Percentiles rank a stretch among this genome's conserved stretches.
Evolutionary conservation across 2,888 invertebrate species (phyloP).

Genomic region (Mesoligia furuncula): DNA sequence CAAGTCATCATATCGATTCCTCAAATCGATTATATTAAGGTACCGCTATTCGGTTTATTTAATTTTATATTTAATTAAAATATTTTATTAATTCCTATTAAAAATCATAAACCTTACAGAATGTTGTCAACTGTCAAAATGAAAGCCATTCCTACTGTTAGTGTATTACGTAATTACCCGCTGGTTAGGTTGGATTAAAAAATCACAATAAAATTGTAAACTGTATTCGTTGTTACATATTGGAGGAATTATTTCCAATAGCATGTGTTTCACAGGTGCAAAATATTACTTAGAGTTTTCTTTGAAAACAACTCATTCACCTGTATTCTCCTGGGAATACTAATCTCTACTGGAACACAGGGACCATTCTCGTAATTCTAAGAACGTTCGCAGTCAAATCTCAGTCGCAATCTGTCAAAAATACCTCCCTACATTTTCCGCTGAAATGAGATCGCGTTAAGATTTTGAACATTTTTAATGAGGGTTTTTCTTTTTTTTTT

Average conservation of each 20-base stretch:
- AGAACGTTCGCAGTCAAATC: neutral
- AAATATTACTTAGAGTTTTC: slow-evolving; percentile 22
- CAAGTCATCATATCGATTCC: too few relatives aligned
- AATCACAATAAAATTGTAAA: neutral
- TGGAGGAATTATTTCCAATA: neutral
- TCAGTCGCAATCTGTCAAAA: neutral
- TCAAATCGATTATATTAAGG: too few relatives aligned
- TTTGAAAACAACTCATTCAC: slow-evolving; percentile 16
- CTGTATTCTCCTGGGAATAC: neutral
- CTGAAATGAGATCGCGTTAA: neutral
- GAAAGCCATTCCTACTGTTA: too few relatives aligned
- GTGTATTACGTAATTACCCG: too few relatives aligned
- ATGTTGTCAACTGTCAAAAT: too few relatives aligned
- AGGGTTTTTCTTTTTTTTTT: too few relatives aligned
- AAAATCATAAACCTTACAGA: too few relatives aligned
- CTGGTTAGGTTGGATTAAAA: neutral
- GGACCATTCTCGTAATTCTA: neutral
- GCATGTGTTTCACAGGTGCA: neutral
- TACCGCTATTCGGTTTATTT: too few relatives aligned
- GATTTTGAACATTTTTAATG: neutral
- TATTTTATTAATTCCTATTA: too few relatives aligned
- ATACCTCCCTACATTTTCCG: neutral
- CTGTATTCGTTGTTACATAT: neutral
- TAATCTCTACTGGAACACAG: neutral
- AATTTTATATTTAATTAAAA: too few relatives aligned